phyloP scores from a whole-genome alignment of 2,797 vertebrate genomes.

The Loriculus beryllinus region DNA sequence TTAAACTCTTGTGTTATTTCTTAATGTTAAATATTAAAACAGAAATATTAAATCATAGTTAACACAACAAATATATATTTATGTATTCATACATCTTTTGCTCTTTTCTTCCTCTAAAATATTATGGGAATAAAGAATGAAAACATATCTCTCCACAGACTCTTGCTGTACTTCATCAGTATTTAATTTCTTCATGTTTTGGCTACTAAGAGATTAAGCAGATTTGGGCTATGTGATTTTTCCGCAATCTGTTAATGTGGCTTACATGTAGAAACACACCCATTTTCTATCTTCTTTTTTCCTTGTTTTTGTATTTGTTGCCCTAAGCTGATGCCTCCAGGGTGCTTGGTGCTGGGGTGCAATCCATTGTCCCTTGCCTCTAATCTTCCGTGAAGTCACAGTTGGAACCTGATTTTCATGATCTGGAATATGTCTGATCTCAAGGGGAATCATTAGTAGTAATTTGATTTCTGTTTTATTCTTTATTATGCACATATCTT shows the following conservation, averaged over 20 bases:
- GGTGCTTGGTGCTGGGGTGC: not conserved
- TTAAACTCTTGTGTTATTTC: slow-evolving; percentile 22
- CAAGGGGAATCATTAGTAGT: not conserved
- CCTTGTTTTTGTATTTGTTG: not conserved
- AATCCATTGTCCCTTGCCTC: not conserved
- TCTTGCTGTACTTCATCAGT: not conserved
- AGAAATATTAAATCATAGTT: not conserved
- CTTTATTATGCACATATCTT: not conserved
- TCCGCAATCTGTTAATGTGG: not conserved
- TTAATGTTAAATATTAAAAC: not conserved
- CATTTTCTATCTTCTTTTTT: not conserved
- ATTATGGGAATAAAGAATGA: not conserved
- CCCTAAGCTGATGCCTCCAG: not conserved
- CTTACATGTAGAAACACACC: not conserved
- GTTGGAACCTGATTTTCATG: not conserved
- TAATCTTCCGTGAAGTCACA: not conserved
- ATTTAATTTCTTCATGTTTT: not conserved
- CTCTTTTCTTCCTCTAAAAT: not conserved
- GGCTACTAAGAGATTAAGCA: not conserved
- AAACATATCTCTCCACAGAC: not conserved
- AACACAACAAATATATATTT: not conserved
- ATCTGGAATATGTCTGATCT: not conserved
- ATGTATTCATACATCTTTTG: not conserved
- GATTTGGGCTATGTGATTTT: not conserved
- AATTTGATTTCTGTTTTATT: not conserved